Evolutionary conservation across 2,797 vertebrate genomes (phyloP), one percentile per base, ranked within the genome.

Genomic region (Argentina silus): DNA sequence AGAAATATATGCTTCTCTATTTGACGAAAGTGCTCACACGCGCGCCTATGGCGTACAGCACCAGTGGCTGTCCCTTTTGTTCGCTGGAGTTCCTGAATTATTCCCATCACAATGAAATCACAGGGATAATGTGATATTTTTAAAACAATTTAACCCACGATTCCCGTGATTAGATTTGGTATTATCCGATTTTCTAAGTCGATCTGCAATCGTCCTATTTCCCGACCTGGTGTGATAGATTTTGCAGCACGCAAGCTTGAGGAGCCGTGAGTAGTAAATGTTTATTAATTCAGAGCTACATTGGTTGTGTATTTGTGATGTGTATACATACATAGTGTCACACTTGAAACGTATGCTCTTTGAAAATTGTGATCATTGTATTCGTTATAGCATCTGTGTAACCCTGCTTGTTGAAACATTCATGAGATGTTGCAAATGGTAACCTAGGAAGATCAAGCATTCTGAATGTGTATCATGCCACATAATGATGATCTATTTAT

Each of bases 251-350:
- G 85, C 87, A 89, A 82, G 81, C 85, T 82, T 79, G 83, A 85
- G 86, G 88, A 93, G 83, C 88, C 90, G 84, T 90, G 87, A 93
- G 91, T 90, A 90, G 94, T 95, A 91, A 93, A 92, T 94, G 91
- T 90, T 93, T 87, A 72, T 75, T 61, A 76, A 59, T 78, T 69
- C 70, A 72, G 70, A 60, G 44, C 68, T 78, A 72, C 62, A 66
- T 63, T 77, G 62, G 51, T 21, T 55, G 43, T 11, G 19, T 19
- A 23, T 67, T 72, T 42, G 42, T 65, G 65, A 69, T 61, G 57
- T 51, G 42, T 55, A 14, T 6, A 45, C 9, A 21, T 6, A 64
- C 74, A 3, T 66, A 67, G 8, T 14, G 7, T 64, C 63, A 73
- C 19, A 42, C 69, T 68, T 75, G 12, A 15, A 64, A 55, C 3